Evolutionary conservation across 2,113 vertebrate genomes (phyloP).

Genomic region (Geococcyx californianus): DNA sequence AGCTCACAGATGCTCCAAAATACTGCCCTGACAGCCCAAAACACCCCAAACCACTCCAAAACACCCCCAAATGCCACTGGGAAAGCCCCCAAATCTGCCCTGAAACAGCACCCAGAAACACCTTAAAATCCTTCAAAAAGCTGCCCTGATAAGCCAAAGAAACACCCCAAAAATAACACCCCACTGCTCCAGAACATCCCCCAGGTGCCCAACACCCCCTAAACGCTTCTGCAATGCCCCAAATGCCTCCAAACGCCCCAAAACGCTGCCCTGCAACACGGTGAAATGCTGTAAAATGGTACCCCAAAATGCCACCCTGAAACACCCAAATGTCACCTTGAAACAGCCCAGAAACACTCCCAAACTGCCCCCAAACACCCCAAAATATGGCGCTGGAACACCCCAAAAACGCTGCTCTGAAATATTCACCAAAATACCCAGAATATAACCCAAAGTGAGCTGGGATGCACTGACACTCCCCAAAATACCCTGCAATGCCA

Average conservation of each 20-base stretch:
- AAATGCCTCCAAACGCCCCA: background rate
- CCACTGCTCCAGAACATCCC: background rate
- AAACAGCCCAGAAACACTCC: background rate
- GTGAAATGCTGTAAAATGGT: background rate
- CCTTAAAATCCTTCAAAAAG: background rate
- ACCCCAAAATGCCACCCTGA: background rate
- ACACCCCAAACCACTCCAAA: background rate
- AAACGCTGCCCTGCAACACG: background rate
- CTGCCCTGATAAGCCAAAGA: background rate
- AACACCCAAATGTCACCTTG: background rate
- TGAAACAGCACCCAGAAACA: background rate
- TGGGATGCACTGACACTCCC: background rate
- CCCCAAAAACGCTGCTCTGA: background rate
- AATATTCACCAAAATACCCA: background rate
- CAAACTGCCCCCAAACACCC: background rate
- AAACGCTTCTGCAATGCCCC: background rate
- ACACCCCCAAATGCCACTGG: background rate
- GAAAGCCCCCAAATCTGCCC: background rate
- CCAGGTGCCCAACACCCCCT: background rate
- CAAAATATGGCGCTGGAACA: background rate
- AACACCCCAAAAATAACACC: accelerated
- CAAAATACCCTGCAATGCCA: background rate
- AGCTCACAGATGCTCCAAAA: background rate
- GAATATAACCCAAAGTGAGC: too few relatives aligned
- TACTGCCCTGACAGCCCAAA: background rate